Conservation (phyloP, 2,797 vertebrate genomes). For the Hippocampus kuda region DNA sequence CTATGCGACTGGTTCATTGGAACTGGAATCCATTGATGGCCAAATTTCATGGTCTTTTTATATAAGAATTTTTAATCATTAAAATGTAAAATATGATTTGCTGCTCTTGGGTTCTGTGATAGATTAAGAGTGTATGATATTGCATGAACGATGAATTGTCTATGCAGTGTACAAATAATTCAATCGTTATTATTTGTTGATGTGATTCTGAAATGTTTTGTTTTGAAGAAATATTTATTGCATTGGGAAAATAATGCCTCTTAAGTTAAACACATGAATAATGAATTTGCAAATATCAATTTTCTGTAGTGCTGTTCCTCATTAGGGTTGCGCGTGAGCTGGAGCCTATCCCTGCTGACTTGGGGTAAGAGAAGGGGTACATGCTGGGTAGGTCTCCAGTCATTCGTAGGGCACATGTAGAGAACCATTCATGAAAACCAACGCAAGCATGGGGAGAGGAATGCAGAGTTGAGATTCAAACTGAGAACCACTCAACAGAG, state of each 20-base stretch:
- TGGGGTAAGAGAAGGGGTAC: too few relatives aligned
- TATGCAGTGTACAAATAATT: not conserved
- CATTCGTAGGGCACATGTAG: too few relatives aligned
- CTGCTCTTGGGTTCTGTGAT: not conserved
- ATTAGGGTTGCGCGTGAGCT: too few relatives aligned
- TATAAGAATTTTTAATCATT: constrained; percentile 13
- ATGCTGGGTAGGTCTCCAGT: too few relatives aligned
- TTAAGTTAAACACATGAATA: not conserved
- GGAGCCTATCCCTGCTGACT: too few relatives aligned
- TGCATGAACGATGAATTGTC: not conserved
- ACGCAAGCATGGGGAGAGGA: too few relatives aligned
- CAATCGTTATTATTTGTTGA: not conserved
- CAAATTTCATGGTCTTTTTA: constrained; percentile 19
- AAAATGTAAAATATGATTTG: constrained; percentile 1
- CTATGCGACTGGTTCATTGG: constrained; percentile 6
- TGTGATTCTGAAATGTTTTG: not conserved
- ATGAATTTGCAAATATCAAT: not conserved
- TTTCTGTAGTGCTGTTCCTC: too few relatives aligned
- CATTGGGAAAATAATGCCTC: not conserved
- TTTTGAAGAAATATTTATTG: not conserved
- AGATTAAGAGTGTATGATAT: not conserved
- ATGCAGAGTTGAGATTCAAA: too few relatives aligned
- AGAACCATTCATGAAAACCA: too few relatives aligned
- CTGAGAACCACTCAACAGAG: too few relatives aligned
- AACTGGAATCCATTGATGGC: constrained; percentile 14